Conservation (phyloP, 1,140 invertebrate species). For the Sipha flava region DNA sequence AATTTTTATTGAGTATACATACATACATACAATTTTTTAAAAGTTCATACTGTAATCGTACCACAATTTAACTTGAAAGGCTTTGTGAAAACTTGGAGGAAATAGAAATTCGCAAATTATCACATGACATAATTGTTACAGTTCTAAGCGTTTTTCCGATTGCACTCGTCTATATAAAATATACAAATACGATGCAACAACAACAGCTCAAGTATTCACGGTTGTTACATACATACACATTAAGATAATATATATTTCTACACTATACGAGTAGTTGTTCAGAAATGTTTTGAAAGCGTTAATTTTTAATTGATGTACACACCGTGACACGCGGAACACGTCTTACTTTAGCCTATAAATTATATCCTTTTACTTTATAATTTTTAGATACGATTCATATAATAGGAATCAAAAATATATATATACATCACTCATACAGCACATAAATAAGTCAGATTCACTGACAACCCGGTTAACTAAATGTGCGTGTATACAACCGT, state of each 20-base stretch:
- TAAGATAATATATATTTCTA: background rate
- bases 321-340: background rate
- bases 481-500: background rate
- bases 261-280: background rate
- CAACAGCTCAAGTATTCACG: background rate
- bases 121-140: background rate
- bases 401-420: background rate
- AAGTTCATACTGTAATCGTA: too few relatives aligned
- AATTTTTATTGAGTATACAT: too few relatives aligned
- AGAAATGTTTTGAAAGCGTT: slow-evolving; percentile 22
- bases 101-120: background rate
- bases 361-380: background rate
- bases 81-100: background rate
- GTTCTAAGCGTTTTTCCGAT: background rate
- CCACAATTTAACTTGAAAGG: too few relatives aligned
- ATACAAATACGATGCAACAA: background rate
- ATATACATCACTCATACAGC: too few relatives aligned
- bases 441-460: too few relatives aligned
- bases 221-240: background rate
- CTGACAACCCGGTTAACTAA: background rate
- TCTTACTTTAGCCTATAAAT: background rate
- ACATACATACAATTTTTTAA: too few relatives aligned
- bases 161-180: background rate
- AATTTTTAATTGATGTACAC: slow-evolving; percentile 18
- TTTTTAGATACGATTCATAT: background rate